Base-by-base conservation (phyloP, 2,888 invertebrate species). In the Hirtodrosophila confusa region DNA sequence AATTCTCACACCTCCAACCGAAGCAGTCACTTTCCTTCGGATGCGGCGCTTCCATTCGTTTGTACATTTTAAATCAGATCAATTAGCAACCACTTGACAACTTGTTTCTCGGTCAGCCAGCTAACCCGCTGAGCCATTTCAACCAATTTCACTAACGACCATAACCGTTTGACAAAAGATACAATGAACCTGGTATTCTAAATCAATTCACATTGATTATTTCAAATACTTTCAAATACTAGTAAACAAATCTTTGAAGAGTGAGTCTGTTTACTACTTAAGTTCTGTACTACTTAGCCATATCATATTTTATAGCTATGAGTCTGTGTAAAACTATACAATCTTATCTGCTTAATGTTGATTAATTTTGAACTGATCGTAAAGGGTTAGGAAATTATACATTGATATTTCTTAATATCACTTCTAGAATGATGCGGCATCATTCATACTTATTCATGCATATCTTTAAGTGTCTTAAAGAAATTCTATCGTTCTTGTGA, bases 71-170 rank as follows among this genome's bases (percentile, higher is more conserved):
- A 84, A 73, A 61, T 56, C 57, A 68, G 79, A 37, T 53, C 86
- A 82, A 87, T 82, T 82, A 82, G 77, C 88, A 68, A 4, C 33
- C 12, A 36, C 49, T 62, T 82, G 56, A 64, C 50, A 82, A 60
- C 23, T 50, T 63, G 50, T 44, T 41, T 57, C 41, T 63, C 37
- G 50, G 33, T 51, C 41, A 35, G 49, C 7, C 44, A 55, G 41
- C 40, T n/a, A 39, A 49, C 36, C 27, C 24, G n/a, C 41, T 50
- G 78, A 45, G 57, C 74, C 47, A 84, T 48, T 80, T 84, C 54
- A 53, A 43, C 5, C 56, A 63, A 65, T 64, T 79, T 73, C 58
- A 80, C 65, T 77, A 53, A 69, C 41, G 41, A 58, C 27, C 62
- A 43, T 74, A 54, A 63, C 56, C 47, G 33, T 29, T 6, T 36